A percentile compares a stretch with the other conserved stretches of the same genome.
Conservation (phyloP, 2,797 vertebrate genomes). For the Sciurus carolinensis region DNA sequence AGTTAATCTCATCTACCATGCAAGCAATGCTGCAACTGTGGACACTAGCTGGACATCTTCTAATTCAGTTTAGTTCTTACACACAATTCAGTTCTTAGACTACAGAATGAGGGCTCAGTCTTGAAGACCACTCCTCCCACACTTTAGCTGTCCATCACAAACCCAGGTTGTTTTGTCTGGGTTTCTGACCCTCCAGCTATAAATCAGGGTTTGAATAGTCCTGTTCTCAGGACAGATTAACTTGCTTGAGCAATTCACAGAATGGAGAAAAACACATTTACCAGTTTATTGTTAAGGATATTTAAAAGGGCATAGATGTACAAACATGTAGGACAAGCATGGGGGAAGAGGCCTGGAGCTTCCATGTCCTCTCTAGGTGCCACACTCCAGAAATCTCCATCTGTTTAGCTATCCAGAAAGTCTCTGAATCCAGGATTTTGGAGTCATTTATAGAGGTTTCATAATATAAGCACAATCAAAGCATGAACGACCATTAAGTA, state of each 20-base stretch:
- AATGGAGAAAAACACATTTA: background rate
- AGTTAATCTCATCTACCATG: background rate
- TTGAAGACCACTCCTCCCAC: background rate
- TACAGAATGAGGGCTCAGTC: background rate
- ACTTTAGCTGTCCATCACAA: background rate
- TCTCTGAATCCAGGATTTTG: background rate
- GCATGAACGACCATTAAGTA: background rate
- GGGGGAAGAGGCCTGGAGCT: background rate
- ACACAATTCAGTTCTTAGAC: background rate
- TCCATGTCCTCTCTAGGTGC: background rate
- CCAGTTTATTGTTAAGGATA: background rate
- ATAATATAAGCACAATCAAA: background rate
- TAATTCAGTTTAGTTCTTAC: background rate
- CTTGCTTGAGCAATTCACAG: background rate
- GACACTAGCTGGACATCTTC: background rate
- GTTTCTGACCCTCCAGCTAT: background rate
- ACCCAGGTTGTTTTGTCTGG: background rate
- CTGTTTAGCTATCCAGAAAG: background rate
- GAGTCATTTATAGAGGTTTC: background rate
- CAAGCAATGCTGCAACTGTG: background rate
- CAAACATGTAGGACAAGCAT: background rate
- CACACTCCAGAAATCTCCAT: background rate
- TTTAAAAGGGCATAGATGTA: background rate
- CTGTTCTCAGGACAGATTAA: background rate
- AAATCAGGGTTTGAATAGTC: background rate